Base-by-base conservation (phyloP, 2,797 vertebrate genomes). In the Protosalanx chinensis region DNA sequence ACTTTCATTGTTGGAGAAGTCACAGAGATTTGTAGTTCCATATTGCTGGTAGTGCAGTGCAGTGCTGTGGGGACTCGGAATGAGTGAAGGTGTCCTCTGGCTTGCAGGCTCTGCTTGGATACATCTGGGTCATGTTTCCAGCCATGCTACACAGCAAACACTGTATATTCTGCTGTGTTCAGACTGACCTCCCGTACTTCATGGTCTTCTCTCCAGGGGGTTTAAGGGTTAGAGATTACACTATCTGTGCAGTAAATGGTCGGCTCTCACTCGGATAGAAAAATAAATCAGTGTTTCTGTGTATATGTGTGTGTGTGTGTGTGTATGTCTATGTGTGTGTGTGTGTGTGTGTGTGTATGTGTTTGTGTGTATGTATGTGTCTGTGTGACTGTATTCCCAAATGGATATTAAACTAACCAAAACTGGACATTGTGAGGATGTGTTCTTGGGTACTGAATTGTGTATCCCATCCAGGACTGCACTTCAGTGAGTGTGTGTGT, bases 21-120 rank as follows among this genome's bases (percentile, higher is more conserved):
- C 3, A 73, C 84, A 84, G 82, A 76, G 86, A 85, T 90, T 81
- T 88, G 86, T 86, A 77, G 82, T 78, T 74, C 77, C 66, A 63
- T 79, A 85, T 86, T 74, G 80, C 71, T 81, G 79, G 87, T 81
- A 74, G 73, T 72, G 76, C 81, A 76, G 6, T 27, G 23, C 70
- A 59, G 73, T 81, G 86, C 12, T 78, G 23, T 27, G 75, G 81
- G 84, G 77, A 80, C 88, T 77, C 72, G 73, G 60, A 15, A 62
- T 84, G 86, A 87, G 82, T 59, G 80, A 85, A 82, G 82, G 82
- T 82, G 85, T 82, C 82, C 85, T 76, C 77, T 75, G 75, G 46
- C 74, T 70, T 4, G 13, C 10, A 67, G 72, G 80, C 77, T 71
- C 59, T 29, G 82, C 86, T 82, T 69, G 83, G 76, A 81, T 85